Percentiles rank a stretch among this genome's conserved stretches.
phyloP scores from a whole-genome alignment of 2,113 vertebrate species.

The Collichthys lucidus region DNA sequence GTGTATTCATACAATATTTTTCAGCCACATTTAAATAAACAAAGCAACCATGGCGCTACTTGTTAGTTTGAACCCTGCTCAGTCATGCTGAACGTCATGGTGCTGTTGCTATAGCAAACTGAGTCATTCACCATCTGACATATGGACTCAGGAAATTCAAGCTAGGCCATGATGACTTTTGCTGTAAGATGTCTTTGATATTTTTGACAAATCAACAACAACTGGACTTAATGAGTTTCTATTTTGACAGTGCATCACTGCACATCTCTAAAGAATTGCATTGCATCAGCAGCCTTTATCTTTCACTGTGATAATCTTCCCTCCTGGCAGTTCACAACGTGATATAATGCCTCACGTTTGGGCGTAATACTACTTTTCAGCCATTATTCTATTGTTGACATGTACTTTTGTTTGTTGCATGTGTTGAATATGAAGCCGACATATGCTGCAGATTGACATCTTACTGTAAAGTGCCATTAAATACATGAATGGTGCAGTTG shows the following conservation, averaged over 20 bases:
- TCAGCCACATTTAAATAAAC: neutral
- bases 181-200: neutral
- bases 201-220: neutral
- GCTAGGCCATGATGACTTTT: no score
- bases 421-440: slow-evolving; percentile 28
- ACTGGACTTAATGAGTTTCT: neutral
- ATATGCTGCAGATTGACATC: slow-evolving; percentile 48
- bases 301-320: neutral
- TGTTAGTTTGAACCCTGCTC: neutral
- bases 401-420: neutral
- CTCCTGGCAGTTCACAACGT: neutral
- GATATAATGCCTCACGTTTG: neutral
- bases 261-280: neutral
- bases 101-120: neutral
- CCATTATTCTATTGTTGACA: slow-evolving; percentile 18
- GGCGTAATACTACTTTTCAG: neutral
- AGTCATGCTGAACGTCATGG: neutral
- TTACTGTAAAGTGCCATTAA: slow-evolving; percentile 21
- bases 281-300: neutral
- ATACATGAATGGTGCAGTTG: slow-evolving; percentile 9
- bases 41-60: neutral
- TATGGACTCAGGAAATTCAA: neutral
- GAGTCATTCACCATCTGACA: neutral
- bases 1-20: neutral
- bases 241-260: neutral